Evolutionary conservation across 2,888 invertebrate genomes (phyloP).

Genomic region (Antitype chi): DNA sequence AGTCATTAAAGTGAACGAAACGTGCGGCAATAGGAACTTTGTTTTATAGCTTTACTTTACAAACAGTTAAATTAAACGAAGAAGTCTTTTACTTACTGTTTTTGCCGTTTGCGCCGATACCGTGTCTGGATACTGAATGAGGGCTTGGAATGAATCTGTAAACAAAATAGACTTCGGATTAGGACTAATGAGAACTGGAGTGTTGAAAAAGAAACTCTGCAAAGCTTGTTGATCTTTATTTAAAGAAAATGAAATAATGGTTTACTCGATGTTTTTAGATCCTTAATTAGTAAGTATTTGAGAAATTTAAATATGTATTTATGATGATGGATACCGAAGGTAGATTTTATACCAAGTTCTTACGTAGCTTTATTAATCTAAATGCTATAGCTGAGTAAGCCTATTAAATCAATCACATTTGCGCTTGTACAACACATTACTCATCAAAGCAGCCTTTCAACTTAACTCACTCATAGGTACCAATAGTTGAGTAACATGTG

Average conservation of each 20-base stretch:
- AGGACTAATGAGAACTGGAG: conserved; percentile 58
- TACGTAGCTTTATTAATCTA: neutral
- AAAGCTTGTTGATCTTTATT: conserved; percentile 59
- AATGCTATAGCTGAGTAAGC: neutral
- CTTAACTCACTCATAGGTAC: neutral
- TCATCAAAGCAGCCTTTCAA: neutral
- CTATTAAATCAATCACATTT: neutral
- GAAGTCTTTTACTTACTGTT: conserved; percentile 92
- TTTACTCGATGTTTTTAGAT: conserved; percentile 39
- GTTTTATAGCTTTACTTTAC: conserved; percentile 86
- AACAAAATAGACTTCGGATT: conserved; percentile 76
- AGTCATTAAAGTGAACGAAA: conserved; percentile 88
- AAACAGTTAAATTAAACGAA: conserved; percentile 87
- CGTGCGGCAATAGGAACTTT: conserved; percentile 87
- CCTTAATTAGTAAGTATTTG: conserved; percentile 7
- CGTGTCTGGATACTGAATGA: conserved; percentile 99
- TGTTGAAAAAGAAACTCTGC: conserved; percentile 56
- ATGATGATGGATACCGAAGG: neutral
- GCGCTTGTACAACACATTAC: neutral
- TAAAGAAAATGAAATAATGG: conserved; percentile 39
- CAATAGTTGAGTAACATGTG: conserved; percentile 9
- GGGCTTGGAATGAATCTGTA: conserved; percentile 98
- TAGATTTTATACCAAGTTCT: neutral
- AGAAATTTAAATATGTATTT: neutral
- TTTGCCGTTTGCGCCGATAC: conserved; percentile 99